These are phyloP conservation scores for Hemicentrotus pulcherrimus DNA, from an alignment of 35 echinoderm and acorn worm genomes.

Conservation along the genomic window DNA sequence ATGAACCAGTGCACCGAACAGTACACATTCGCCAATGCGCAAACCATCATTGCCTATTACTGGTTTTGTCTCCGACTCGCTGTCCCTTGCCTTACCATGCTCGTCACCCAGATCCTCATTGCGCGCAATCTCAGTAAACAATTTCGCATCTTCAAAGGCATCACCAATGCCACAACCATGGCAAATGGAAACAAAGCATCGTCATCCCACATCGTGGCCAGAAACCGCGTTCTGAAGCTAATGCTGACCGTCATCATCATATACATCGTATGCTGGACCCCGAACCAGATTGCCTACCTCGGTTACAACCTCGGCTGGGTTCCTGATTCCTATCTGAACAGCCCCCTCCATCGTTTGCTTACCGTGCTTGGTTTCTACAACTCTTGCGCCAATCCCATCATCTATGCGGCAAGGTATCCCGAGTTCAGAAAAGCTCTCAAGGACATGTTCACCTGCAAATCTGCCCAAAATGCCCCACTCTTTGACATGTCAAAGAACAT, in stretches of 20 bases:
- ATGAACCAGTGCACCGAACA: slow-evolving; percentile 30
- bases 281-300: slow-evolving; percentile 52
- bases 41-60: slow-evolving; percentile 34
- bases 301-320: slow-evolving; percentile 57
- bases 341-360: slow-evolving; percentile 43
- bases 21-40: background rate
- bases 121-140: background rate
- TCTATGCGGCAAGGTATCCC: slow-evolving; percentile 62
- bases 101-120: slow-evolving; percentile 48
- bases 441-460: slow-evolving; percentile 28
- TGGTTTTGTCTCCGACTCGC: slow-evolving; percentile 45
- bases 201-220: background rate
- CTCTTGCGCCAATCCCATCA: slow-evolving; percentile 70
- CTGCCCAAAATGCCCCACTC: background rate
- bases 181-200: background rate
- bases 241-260: slow-evolving; percentile 58
- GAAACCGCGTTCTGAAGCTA: slow-evolving; percentile 63
- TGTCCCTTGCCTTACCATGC: slow-evolving; percentile 58
- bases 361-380: slow-evolving; percentile 59
- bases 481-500: background rate
- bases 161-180: background rate
- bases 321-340: background rate
- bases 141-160: background rate
- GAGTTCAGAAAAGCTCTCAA: background rate
- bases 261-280: slow-evolving; percentile 71